These are phyloP conservation scores for Drosophila sechellia DNA, from an alignment of 1,140 invertebrate species.

Conservation along the genomic window DNA sequence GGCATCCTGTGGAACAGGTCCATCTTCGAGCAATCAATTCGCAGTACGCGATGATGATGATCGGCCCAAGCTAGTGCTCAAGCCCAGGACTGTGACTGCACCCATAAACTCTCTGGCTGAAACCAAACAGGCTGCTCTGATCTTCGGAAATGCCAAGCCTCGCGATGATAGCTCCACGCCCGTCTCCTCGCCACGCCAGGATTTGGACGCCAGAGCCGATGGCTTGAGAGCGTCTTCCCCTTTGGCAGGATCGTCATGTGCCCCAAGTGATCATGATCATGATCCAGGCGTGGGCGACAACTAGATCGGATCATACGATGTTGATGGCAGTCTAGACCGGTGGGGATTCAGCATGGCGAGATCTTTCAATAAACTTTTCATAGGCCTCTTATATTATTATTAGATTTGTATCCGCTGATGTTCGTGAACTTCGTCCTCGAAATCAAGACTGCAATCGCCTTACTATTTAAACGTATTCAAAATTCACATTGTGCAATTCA, in stretches of 20 bases:
- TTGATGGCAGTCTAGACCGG: not conserved
- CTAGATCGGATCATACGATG: not conserved
- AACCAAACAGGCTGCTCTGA: constrained; percentile 90
- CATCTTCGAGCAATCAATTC: constrained; percentile 2
- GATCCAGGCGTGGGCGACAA: constrained; percentile 1
- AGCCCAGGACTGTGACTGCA: constrained; percentile 92
- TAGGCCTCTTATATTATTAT: constrained; percentile 6
- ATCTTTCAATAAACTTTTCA: constrained; percentile 8
- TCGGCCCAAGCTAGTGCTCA: constrained; percentile 91
- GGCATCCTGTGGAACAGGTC: not conserved
- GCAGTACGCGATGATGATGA: constrained; percentile 86
- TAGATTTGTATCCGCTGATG: constrained; percentile 5
- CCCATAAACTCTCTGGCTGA: constrained; percentile 94
- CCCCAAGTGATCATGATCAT: not conserved
- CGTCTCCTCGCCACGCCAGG: constrained; percentile 20
- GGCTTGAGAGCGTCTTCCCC: not conserved
- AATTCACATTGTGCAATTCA: not conserved
- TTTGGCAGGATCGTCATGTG: not conserved
- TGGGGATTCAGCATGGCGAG: not conserved
- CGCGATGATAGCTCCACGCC: constrained; percentile 86
- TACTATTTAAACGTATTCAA: not conserved
- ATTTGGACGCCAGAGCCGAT: not conserved
- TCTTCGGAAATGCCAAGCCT: constrained; percentile 94
- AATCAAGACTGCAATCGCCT: not conserved
- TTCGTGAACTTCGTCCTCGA: not conserved